Percentiles rank a stretch among this genome's conserved stretches.
phyloP scores from a whole-genome alignment of 2,888 invertebrate genomes.

The Blomia tropicalis region DNA sequence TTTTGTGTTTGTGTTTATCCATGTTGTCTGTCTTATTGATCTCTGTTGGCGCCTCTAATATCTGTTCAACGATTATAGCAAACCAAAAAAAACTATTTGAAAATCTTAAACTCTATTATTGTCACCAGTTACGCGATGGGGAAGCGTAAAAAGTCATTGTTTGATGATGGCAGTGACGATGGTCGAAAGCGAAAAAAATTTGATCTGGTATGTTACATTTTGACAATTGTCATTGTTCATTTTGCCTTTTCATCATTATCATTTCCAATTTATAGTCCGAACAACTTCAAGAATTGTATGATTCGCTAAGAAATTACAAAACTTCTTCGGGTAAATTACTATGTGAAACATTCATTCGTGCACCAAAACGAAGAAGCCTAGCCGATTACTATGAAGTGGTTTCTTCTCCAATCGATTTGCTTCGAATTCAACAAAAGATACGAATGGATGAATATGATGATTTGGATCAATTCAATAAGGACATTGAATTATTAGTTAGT shows the following conservation, averaged over 20 bases:
- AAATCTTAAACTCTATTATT: too few relatives aligned
- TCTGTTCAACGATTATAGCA: too few relatives aligned
- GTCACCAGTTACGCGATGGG: too few relatives aligned
- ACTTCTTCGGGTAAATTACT: slow-evolving; percentile 75
- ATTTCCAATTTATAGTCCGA: slow-evolving; percentile 33
- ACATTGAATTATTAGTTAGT: slow-evolving; percentile 74
- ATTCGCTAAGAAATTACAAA: slow-evolving; percentile 71
- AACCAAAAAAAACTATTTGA: too few relatives aligned
- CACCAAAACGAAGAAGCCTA: slow-evolving; percentile 54
- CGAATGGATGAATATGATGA: slow-evolving; percentile 93
- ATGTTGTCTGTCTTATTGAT: too few relatives aligned
- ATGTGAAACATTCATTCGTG: slow-evolving; percentile 84
- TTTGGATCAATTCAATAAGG: slow-evolving; percentile 71
- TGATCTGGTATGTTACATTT: slow-evolving; percentile 15
- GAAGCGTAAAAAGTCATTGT: slow-evolving; percentile 14
- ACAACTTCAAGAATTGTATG: slow-evolving; percentile 68
- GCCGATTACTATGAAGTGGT: slow-evolving; percentile 51
- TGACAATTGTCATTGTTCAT: not conserved
- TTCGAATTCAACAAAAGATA: slow-evolving; percentile 85
- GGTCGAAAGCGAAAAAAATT: slow-evolving; percentile 10
- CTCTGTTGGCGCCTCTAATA: too few relatives aligned
- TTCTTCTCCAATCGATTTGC: slow-evolving; percentile 79
- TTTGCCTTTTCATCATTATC: not conserved
- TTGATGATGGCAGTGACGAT: slow-evolving; percentile 20
- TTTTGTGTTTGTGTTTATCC: too few relatives aligned